These are phyloP conservation scores for Montipora foliosa DNA, from an alignment of 64 coral and sea anemone genomes.

Conservation along the genomic window DNA sequence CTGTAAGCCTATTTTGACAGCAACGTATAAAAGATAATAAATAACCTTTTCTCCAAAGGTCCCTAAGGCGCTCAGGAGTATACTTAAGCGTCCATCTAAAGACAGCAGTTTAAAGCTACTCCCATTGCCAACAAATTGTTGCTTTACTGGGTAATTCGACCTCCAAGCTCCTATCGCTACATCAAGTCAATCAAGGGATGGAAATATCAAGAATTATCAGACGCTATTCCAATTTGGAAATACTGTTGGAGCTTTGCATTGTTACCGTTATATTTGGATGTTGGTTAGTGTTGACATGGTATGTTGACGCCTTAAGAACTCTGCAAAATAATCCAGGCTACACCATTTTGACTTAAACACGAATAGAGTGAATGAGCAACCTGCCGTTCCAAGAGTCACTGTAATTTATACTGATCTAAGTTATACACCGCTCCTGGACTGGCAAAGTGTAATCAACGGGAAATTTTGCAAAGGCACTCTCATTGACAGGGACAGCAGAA, in stretches of 20 bases:
- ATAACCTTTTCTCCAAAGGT: too few species aligned
- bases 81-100: too few species aligned
- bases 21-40: too few species aligned
- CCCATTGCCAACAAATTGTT: not conserved
- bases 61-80: not conserved
- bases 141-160: not conserved
- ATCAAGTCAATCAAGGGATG: not conserved
- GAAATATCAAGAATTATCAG: slow-evolving; percentile 14
- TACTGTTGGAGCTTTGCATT: slow-evolving; percentile 34
- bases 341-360: not conserved
- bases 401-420: too few species aligned
- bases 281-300: not conserved
- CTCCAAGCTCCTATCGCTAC: not conserved
- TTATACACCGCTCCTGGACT: too few species aligned
- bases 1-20: not conserved
- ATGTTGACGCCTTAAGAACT: not conserved
- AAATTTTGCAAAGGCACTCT: too few species aligned
- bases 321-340: not conserved
- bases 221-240: slow-evolving; percentile 6
- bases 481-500: too few species aligned
- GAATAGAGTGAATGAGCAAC: not conserved
- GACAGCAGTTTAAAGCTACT: not conserved
- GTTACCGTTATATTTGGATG: not conserved
- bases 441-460: too few species aligned
- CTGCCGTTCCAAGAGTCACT: too few species aligned